phyloP scores from a whole-genome alignment of 2,888 invertebrate genomes.

The Gandaritis pyraliata region DNA sequence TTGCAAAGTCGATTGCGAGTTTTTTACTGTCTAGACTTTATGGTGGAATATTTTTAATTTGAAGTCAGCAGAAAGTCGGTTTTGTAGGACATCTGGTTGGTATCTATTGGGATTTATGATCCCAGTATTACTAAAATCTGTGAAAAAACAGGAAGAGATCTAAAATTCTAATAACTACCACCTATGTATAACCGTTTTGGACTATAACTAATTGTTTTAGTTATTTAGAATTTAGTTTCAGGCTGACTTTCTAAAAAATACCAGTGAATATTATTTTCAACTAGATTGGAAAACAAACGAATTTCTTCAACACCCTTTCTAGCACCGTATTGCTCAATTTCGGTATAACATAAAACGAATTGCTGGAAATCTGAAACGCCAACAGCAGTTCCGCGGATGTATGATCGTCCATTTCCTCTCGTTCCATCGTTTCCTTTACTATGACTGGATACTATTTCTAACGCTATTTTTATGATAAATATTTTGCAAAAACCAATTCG shows the following conservation, averaged over 20 bases:
- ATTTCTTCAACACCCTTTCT: slow-evolving; percentile 18
- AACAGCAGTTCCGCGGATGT: slow-evolving; percentile 59
- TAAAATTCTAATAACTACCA: no score
- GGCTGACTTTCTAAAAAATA: slow-evolving; percentile 5
- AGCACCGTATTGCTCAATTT: slow-evolving; percentile 27
- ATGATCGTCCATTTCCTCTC: slow-evolving; percentile 70
- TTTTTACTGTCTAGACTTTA: slow-evolving; percentile 59
- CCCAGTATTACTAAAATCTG: slow-evolving; percentile 10
- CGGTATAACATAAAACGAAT: slow-evolving; percentile 39
- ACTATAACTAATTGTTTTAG: no score
- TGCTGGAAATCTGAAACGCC: slow-evolving; percentile 57
- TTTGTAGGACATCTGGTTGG: slow-evolving; percentile 40
- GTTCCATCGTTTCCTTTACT: slow-evolving; percentile 66
- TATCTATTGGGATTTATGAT: slow-evolving; percentile 33
- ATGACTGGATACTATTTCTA: slow-evolving; percentile 64
- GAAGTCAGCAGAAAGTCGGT: slow-evolving; percentile 41
- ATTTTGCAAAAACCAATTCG: slow-evolving; percentile 2
- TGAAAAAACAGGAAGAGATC: slow-evolving; percentile 5
- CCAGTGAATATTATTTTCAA: background rate
- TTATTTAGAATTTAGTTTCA: no score
- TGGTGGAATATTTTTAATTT: slow-evolving; percentile 46
- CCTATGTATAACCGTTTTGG: no score
- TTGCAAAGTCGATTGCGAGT: slow-evolving; percentile 50
- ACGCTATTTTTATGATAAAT: slow-evolving; percentile 36
- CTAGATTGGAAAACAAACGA: slow-evolving; percentile 22